Evolutionary conservation across 2,888 invertebrate species (phyloP).

Genomic region (Cancer borealis): DNA sequence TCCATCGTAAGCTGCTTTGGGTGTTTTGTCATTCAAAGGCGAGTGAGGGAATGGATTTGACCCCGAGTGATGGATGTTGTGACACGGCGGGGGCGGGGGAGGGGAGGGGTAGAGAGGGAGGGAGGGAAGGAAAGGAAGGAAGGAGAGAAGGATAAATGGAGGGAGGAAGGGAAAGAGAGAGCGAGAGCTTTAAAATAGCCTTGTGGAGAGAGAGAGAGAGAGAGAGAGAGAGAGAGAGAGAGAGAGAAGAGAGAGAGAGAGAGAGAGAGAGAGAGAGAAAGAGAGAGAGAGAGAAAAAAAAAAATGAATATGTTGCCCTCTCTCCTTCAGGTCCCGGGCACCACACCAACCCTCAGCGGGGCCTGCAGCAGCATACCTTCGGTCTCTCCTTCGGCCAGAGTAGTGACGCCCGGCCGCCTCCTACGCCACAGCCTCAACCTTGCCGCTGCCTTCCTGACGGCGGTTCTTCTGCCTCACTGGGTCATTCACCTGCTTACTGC

Average conservation of each 20-base stretch:
- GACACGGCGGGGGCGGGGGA: background rate
- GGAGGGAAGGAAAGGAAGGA: background rate
- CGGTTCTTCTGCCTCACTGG: slow-evolving; percentile 34
- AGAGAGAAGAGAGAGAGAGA: slow-evolving; percentile 34
- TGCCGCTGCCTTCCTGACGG: background rate
- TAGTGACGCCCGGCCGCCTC: slow-evolving; percentile 14
- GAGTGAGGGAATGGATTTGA: slow-evolving; percentile 34
- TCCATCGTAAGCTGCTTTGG: background rate
- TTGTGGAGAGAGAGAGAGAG: background rate
- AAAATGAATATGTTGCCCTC: background rate
- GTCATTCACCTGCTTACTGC: background rate
- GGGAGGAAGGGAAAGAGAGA: background rate
- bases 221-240: slow-evolving; percentile 15
- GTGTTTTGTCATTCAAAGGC: slow-evolving; percentile 33
- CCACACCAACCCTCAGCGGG: slow-evolving; percentile 56
- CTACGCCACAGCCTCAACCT: background rate
- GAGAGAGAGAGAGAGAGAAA: background rate
- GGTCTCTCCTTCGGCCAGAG: slow-evolving; percentile 44
- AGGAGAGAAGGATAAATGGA: background rate
- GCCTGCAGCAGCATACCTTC: slow-evolving; percentile 53
- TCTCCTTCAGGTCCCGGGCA: slow-evolving; percentile 50
- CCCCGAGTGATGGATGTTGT: background rate
- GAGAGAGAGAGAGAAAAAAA: background rate
- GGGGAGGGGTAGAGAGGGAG: background rate
- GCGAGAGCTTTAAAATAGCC: background rate